Percentiles rank a stretch among this genome's conserved stretches.
phyloP scores from a whole-genome alignment of 2,113 vertebrate species.

The Cebus imitator region DNA sequence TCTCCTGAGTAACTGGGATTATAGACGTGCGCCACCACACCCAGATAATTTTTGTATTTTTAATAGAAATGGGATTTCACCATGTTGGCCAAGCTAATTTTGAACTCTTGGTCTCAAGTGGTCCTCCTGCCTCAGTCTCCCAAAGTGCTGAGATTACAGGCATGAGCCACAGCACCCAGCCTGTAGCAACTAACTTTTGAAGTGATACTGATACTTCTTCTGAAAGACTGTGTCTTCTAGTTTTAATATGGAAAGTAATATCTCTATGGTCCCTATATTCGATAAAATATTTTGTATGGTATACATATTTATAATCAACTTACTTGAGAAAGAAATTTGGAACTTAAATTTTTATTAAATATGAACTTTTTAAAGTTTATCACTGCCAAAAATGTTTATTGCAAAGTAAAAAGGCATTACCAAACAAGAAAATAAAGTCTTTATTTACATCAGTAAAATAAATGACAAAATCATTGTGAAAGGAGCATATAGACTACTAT shows the following conservation, averaged over 20 bases:
- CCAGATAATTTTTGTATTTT: no score
- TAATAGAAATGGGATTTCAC: no score
- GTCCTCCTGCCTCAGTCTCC: no score
- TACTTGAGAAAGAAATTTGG: background rate
- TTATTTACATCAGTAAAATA: background rate
- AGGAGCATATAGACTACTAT: background rate
- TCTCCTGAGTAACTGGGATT: no score
- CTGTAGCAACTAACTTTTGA: background rate
- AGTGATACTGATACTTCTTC: background rate
- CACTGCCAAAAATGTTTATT: background rate
- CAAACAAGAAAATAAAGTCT: constrained; percentile 19
- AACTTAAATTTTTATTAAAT: background rate
- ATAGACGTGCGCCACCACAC: no score
- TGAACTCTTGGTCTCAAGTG: no score
- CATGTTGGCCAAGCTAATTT: no score
- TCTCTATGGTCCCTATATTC: background rate
- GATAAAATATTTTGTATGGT: background rate
- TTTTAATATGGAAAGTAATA: background rate
- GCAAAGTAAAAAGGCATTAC: background rate
- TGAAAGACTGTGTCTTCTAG: background rate
- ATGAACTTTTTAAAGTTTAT: background rate
- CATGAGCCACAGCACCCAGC: no score
- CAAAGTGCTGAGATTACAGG: no score
- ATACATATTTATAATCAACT: background rate
- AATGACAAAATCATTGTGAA: background rate